Base-by-base conservation (phyloP, 2,797 vertebrate genomes). In the Gallinago stenura region DNA sequence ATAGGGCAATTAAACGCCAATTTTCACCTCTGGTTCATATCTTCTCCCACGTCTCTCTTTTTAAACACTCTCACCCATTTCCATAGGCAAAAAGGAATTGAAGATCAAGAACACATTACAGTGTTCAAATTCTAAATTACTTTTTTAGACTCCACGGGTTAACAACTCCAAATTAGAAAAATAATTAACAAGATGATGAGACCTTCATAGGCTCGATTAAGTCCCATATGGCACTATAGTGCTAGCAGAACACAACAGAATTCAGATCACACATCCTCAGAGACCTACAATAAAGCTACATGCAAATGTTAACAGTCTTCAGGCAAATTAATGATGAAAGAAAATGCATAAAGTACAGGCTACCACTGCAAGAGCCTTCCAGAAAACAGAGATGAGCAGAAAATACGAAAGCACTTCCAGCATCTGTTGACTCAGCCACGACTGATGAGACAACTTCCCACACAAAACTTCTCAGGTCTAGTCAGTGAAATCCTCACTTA, bases 301-400 rank as follows among this genome's bases (percentile, higher is more conserved):
- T 85, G 91, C 91, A 95, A 96, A 96, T 71, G 53, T 8, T 76
- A 91, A 65, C 56, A 92, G 85, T 78, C 90, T 93, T 86, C 80
- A 95, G 95, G 86, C 90, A 95, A 94, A 93, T 89, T 76, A 92
- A 84, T 66, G 79, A 93, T 82, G 48, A 93, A 89, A 77, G 48
- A 85, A 91, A 92, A 86, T 1, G 33, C 43, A 88, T n/a, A 39
- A 95, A 91, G 72, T 62, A 66, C 41, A 92, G 73, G n/a, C 62
- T 90, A 75, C 18, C 83, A 60, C 71, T 73, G 37, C 66, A 92
- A 92, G 66, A 94, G 81, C 54, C 61, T 91, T 85, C 51, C n/a
- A 89, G 82, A 95, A 94, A 86, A 65, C 24, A 71, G 28, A 72
- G 71, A 73, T 15, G 43, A 87, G 51, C 26, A 90, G 68, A 83